phyloP scores from a whole-genome alignment of 2,888 invertebrate species.

The Scrobipalpa costella region DNA sequence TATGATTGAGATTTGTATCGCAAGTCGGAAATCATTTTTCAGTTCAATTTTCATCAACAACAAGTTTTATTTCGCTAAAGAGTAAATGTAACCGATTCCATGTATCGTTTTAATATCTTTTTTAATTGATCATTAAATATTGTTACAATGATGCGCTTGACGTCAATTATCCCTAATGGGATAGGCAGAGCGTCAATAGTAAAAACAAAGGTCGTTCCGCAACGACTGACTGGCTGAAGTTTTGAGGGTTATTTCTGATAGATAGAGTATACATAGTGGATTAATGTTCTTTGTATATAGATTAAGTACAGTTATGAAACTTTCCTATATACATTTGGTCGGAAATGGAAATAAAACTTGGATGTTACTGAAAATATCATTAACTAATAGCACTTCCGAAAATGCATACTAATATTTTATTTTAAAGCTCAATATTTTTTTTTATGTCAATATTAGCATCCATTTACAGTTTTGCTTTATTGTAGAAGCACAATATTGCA shows the following conservation, averaged over 20 bases:
- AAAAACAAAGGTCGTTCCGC: too few relatives aligned
- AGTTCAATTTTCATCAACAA: conserved; percentile 22
- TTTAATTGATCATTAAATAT: too few relatives aligned
- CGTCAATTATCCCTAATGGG: too few relatives aligned
- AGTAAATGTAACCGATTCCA: background rate
- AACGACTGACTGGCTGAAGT: too few relatives aligned
- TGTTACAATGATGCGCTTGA: too few relatives aligned
- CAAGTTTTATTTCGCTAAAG: conserved; percentile 13
- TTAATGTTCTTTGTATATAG: too few relatives aligned
- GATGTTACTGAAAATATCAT: conserved; percentile 24
- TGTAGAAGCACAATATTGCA: conserved; percentile 43
- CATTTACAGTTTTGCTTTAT: conserved; percentile 34
- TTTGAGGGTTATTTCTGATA: too few relatives aligned
- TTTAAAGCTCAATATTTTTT: background rate
- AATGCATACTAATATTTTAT: background rate
- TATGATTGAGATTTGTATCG: conserved; percentile 23
- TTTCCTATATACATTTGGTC: too few relatives aligned
- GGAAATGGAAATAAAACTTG: conserved; percentile 12
- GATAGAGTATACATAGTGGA: too few relatives aligned
- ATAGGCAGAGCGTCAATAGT: too few relatives aligned
- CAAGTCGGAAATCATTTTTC: background rate
- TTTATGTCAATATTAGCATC: background rate
- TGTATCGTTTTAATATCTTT: background rate
- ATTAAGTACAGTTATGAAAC: too few relatives aligned
- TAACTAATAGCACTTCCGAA: conserved; percentile 16